phyloP scores from a whole-genome alignment of 30 jellyfish, hydroid and myxozoan genomes.

The Turritopsis rubra region DNA sequence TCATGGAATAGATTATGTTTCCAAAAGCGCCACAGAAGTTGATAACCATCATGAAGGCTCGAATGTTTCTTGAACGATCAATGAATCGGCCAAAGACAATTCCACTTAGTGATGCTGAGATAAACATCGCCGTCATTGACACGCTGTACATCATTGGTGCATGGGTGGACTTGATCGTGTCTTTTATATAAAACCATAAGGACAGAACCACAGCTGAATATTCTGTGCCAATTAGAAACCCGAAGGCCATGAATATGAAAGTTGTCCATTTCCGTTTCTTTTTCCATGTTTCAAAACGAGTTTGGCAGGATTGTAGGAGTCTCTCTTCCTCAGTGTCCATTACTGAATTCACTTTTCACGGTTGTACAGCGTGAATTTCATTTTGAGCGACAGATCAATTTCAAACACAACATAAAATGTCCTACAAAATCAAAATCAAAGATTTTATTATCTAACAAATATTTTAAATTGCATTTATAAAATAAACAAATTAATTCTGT shows the following conservation, averaged over 20 bases:
- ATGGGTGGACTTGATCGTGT: background rate
- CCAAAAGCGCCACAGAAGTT: background rate
- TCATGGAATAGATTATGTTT: background rate
- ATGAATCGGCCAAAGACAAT: background rate
- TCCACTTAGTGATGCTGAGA: background rate
- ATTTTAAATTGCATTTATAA: too few species aligned
- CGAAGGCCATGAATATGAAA: background rate
- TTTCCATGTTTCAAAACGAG: background rate
- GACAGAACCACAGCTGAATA: slow-evolving; percentile 7
- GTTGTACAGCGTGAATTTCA: background rate
- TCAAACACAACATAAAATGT: background rate
- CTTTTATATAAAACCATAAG: background rate
- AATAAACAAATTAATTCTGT: too few species aligned
- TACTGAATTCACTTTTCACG: background rate
- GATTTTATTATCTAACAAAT: background rate
- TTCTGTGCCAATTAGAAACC: background rate
- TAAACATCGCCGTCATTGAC: background rate
- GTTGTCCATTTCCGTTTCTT: background rate
- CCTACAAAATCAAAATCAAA: background rate
- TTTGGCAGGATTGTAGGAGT: background rate
- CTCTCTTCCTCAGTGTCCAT: background rate
- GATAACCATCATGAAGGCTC: background rate
- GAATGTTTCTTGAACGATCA: background rate
- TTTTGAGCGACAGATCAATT: background rate
- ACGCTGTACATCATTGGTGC: background rate